Base-by-base conservation (phyloP, 2,888 invertebrate genomes). In the Eupeodes latifasciatus region DNA sequence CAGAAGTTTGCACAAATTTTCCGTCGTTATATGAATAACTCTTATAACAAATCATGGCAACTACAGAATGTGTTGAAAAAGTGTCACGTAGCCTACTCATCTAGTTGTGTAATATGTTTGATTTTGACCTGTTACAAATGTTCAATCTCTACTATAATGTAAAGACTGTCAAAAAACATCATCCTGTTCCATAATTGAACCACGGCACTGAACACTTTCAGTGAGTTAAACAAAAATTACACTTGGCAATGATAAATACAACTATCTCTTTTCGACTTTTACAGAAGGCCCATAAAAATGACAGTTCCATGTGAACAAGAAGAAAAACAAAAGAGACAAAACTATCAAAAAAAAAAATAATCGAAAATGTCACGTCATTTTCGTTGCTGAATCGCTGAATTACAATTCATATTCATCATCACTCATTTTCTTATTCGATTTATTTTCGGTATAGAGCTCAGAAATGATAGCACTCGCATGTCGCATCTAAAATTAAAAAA, bases 341-440 rank as follows among this genome's bases (percentile, higher is more conserved):
- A 2, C 11, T 11, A n/a, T 64, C 6, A 16, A 62, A 34, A 12
- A 59, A 16, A 34, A 59, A 27, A 36, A 36, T 11, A 12, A 19
- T 51, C 12, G 57, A 71, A 80, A 34, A 81, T 57, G 71, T 55
- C 86, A 83, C 69, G 71, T 75, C 83, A 86, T 36, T 40, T 61
- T 81, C 49, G 51, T 57, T 59, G 59, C 72, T 71, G 66, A 59
- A 59, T 59, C 0, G 47, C 47, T 47, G 44, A 47, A 66, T 27
- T 14, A 0, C 16, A 44, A 16, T 44, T 12, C 11, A 6, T 19
- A 19, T 19, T 19, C 44, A 77, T 19, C 44, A 77, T 34, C 16
- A 62, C 64, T 80, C 51, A 51, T 27, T 75, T 67, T 74, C 34
- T 12, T 82, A 71, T 57, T 82, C 57, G 62, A 75, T 64, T 78